These are phyloP conservation scores for Malacoraja senta DNA, from an alignment of 2,797 vertebrate genomes.

Conservation along the genomic window DNA sequence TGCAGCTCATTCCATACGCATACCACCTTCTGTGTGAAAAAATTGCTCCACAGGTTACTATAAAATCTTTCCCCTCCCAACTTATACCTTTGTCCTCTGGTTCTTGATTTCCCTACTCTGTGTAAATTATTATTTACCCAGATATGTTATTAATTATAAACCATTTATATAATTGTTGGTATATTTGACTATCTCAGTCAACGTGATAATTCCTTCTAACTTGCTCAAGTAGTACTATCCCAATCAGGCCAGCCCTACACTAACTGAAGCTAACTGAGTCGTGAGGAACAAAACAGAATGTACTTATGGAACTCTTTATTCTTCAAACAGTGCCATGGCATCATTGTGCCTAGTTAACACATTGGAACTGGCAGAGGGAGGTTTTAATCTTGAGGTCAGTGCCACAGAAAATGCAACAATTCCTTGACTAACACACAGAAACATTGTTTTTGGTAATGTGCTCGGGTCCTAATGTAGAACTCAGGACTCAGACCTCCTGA, in stretches of 20 bases:
- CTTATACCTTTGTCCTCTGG: no score
- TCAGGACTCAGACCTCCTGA: background rate
- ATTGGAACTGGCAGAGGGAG: background rate
- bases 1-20: no score
- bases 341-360: background rate
- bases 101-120: no score
- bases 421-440: background rate
- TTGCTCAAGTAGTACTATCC: background rate
- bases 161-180: background rate
- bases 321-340: background rate
- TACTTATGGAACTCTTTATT: background rate
- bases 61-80: no score
- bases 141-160: background rate
- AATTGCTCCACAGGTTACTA: no score
- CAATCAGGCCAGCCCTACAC: background rate
- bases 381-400: background rate
- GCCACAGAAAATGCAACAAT: background rate
- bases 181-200: background rate
- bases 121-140: no score
- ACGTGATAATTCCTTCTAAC: background rate
- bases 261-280: background rate
- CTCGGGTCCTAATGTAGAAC: background rate
- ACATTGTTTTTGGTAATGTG: background rate
- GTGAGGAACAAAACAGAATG: background rate
- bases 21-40: no score